phyloP scores from a whole-genome alignment of 2,888 invertebrate genomes.

The Theodoxus fluviatilis region DNA sequence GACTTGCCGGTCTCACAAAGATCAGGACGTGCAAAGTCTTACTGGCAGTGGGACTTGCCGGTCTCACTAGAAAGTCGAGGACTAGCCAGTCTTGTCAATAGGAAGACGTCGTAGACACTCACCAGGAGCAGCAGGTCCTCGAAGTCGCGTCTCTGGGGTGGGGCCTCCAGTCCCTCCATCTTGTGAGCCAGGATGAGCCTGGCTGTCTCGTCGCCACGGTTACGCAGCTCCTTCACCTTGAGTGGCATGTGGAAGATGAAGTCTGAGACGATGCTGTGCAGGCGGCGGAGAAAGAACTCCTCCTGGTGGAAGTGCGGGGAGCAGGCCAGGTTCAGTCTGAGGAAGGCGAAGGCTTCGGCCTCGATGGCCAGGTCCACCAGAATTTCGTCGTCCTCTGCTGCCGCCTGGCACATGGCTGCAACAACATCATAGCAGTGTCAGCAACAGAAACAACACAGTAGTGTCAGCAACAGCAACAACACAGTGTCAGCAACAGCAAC shows the following conservation, averaged over 20 bases:
- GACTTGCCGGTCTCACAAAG: too few species aligned
- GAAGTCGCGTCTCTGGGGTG: slow-evolving; percentile 78
- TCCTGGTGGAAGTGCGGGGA: slow-evolving; percentile 73
- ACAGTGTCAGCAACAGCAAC: too few species aligned
- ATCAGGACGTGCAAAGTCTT: too few species aligned
- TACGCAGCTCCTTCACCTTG: slow-evolving; percentile 81
- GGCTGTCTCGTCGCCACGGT: slow-evolving; percentile 83
- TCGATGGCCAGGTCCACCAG: slow-evolving; percentile 82
- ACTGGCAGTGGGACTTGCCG: too few species aligned
- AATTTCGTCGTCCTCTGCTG: slow-evolving; percentile 84
- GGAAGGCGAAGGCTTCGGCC: slow-evolving; percentile 80
- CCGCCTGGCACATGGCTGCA: too few species aligned
- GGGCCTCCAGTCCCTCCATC: slow-evolving; percentile 78
- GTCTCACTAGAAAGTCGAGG: too few species aligned
- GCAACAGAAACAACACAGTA: too few species aligned
- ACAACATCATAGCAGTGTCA: too few species aligned
- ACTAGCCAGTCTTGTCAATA: too few species aligned
- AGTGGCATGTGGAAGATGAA: slow-evolving; percentile 92
- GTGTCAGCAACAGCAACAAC: too few species aligned
- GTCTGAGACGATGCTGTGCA: slow-evolving; percentile 87
- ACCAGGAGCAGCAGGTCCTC: slow-evolving; percentile 80
- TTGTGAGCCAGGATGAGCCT: slow-evolving; percentile 59
- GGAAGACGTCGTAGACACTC: too few species aligned
- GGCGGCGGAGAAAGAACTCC: slow-evolving; percentile 82
- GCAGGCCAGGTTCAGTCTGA: slow-evolving; percentile 76